Evolutionary conservation across 2,113 vertebrate species (phyloP).

Genomic region (Paralichthys olivaceus): DNA sequence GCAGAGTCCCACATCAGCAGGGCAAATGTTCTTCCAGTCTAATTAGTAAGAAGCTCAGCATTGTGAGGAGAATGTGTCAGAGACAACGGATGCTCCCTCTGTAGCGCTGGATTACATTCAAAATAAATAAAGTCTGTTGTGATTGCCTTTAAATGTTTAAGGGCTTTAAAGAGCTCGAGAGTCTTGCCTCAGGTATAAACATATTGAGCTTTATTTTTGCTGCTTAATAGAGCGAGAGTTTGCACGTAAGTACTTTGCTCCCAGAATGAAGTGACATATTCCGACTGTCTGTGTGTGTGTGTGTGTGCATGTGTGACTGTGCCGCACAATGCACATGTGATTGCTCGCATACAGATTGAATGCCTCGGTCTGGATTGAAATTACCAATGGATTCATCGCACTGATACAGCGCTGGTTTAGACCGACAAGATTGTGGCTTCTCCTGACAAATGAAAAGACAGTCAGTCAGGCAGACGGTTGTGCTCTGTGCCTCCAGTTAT

Average conservation of each 20-base stretch:
- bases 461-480: conserved; percentile 23
- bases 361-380: conserved; percentile 32
- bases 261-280: conserved; percentile 46
- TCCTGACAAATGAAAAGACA: conserved; percentile 43
- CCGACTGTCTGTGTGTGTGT: conserved; percentile 4
- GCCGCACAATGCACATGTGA: not conserved
- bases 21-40: conserved; percentile 50
- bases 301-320: not conserved
- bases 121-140: conserved; percentile 59
- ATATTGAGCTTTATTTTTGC: conserved; percentile 46
- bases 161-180: conserved; percentile 56
- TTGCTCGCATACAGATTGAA: not conserved
- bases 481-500: conserved; percentile 30
- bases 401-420: conserved; percentile 13
- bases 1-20: conserved; percentile 49
- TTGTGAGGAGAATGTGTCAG: conserved; percentile 30
- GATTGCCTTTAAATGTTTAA: conserved; percentile 70
- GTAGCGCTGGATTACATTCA: conserved; percentile 35
- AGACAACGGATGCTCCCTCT: conserved; percentile 44
- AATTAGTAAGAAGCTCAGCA: conserved; percentile 58
- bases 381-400: conserved; percentile 30
- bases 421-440: conserved; percentile 38
- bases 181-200: conserved; percentile 63
- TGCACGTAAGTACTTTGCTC: conserved; percentile 42
- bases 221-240: conserved; percentile 41